Evolutionary conservation across 23 tunicate species (phyloP), one percentile per base, ranked within the genome.

Genomic region (Ascidia mentula): DNA sequence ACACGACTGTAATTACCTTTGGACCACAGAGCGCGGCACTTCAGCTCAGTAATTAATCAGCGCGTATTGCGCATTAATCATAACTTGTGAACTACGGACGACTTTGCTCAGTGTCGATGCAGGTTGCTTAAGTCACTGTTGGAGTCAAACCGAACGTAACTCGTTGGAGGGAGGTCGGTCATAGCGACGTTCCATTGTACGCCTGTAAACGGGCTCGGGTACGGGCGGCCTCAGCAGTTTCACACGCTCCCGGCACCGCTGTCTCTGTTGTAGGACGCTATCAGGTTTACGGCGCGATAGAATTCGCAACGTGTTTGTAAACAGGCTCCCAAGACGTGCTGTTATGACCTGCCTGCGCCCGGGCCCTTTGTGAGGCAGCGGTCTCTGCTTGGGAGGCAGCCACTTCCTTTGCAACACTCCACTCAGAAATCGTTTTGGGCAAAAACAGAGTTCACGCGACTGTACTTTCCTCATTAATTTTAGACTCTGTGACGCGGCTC

Each of bases 201-300:
- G 65, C 22, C 7, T 26, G 13, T 6, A 53, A 53, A 53, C 24
- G 65, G 65, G 65, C 1, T 53, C 28, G 65, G 65, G 65, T 9
- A 26, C 65, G 65, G 13, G 13, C 65, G 24, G 65, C 65, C 24
- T 28, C 65, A 26, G 13, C 22, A 53, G 65, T 53, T 53, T 53
- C 65, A 53, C 65, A 53, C 65, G 65, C 28, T 53, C 24, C 13
- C 65, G 65, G 28, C 65, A 28, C n/a, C 24, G 24, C 65, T 53
- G 65, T 53, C 65, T 53, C 65, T 53, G 65, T 53, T 53, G 65
- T 53, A 53, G 65, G 65, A 53, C 65, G 65, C 65, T 53, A 53
- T 53, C 65, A 53, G 65, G 65, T 53, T 53, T 28, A 20, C 65
- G 12, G 28, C 22, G 65, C 65, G 65, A 53, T 53, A 5, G 65